These are phyloP conservation scores for Cephus runcator DNA, from an alignment of 2,888 invertebrate genomes.

Conservation along the genomic window DNA sequence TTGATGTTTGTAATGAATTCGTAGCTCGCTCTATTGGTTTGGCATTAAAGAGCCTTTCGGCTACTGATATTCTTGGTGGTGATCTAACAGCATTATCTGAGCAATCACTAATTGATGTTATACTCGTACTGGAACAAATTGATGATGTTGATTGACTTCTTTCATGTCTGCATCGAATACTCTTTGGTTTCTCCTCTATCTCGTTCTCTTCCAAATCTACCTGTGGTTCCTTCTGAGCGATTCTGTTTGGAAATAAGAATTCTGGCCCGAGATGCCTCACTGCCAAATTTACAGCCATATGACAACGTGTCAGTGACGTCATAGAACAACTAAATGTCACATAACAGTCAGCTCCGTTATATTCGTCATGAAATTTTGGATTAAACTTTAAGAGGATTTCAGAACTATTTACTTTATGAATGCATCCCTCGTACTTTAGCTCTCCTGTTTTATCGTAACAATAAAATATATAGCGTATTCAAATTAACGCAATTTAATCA, in stretches of 20 bases:
- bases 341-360: slow-evolving; percentile 81
- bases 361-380: slow-evolving; percentile 77
- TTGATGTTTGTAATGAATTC: neutral
- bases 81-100: slow-evolving; percentile 22
- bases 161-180: slow-evolving; percentile 9
- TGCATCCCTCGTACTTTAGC: slow-evolving; percentile 75
- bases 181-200: slow-evolving; percentile 21
- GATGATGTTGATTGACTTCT: slow-evolving; percentile 36
- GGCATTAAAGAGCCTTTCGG: slow-evolving; percentile 36
- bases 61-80: slow-evolving; percentile 33
- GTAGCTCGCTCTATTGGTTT: slow-evolving; percentile 19
- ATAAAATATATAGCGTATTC: slow-evolving; percentile 6
- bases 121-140: slow-evolving; percentile 26
- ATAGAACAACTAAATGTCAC: slow-evolving; percentile 78
- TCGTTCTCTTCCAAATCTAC: slow-evolving; percentile 56
- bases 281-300: slow-evolving; percentile 78
- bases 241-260: slow-evolving; percentile 77
- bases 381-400: slow-evolving; percentile 83
- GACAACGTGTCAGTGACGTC: slow-evolving; percentile 74
- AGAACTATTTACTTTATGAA: slow-evolving; percentile 77
- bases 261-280: slow-evolving; percentile 72
- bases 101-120: slow-evolving; percentile 29
- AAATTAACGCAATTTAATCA: neutral
- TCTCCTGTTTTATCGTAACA: slow-evolving; percentile 42
- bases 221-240: slow-evolving; percentile 69